Base-by-base conservation (phyloP, 2,888 invertebrate species). In the Acanthosepion pharaonis region DNA sequence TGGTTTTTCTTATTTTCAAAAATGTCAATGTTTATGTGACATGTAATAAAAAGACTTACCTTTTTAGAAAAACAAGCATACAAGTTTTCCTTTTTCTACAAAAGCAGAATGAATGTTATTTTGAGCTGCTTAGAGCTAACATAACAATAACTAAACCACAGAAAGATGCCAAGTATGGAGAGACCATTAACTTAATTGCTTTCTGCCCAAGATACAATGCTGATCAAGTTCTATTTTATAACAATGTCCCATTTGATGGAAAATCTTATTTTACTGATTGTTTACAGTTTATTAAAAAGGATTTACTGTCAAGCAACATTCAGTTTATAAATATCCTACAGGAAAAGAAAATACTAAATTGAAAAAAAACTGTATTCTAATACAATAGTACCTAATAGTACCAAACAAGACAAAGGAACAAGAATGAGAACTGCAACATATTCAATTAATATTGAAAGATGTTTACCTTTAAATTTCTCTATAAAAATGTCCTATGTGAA, bases 171-270 rank as follows among this genome's bases (percentile, higher is more conserved):
- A 5, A n/a, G 78, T 15, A 78, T n/a, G 78, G n/a, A 78, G 78
- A 11, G 78, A 9, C 78, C 78, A 78, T 78, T 78, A 78, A 33
- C n/a, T 78, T 78, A 78, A 78, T 78, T 78, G 78, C 78, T 78
- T 78, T 78, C 33, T 78, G n/a, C 78, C 33, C 15, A 18, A 78
- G n/a, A 78, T 78, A 78, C 11, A 78, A 18, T 78, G n/a, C 78
- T 78, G 78, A 78, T n/a, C 78, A 78, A 78, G n/a, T 78, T n/a
- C 78, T 78, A n/a, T 78, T 78, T 78, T 78, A n/a, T n/a, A 78
- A 78, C 78, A 78, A 78, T n/a, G 78, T 28, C 78, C n/a, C 15
- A 8, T 78, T 33, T 33, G 15, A 78, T 78, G 11, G n/a, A 1
- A 78, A 78, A 28, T 78, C n/a, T 15, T n/a, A 78, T 78, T 78